Percentiles rank a stretch among this genome's conserved stretches.
phyloP scores from a whole-genome alignment of 2,113 vertebrate genomes.

The Mola mola region DNA sequence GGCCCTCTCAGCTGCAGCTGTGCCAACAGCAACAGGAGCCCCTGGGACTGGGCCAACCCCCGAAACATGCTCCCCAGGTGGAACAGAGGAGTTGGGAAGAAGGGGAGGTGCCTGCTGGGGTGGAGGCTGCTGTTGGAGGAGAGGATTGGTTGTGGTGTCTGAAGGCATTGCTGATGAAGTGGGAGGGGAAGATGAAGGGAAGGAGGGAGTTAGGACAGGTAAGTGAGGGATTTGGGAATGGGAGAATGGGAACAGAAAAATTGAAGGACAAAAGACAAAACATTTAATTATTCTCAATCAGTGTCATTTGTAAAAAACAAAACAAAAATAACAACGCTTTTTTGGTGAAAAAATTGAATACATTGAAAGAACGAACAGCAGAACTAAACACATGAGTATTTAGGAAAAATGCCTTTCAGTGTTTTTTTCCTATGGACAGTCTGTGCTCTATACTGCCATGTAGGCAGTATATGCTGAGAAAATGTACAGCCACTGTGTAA shows the following conservation, averaged over 20 bases:
- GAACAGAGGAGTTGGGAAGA: conserved; percentile 45
- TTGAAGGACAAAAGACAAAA: conserved; percentile 6
- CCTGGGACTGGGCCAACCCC: conserved; percentile 55
- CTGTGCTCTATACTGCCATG: too few relatives aligned
- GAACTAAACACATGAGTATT: too few relatives aligned
- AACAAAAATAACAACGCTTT: too few relatives aligned
- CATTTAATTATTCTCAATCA: conserved; percentile 22
- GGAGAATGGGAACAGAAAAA: background rate
- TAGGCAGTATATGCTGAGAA: too few relatives aligned
- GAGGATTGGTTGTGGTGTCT: conserved; percentile 59
- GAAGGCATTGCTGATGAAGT: conserved; percentile 47
- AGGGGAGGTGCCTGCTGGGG: conserved; percentile 52
- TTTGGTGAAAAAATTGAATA: too few relatives aligned
- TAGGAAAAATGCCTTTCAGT: too few relatives aligned
- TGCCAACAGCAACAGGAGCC: conserved; percentile 1
- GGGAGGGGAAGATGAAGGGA: background rate
- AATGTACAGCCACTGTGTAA: too few relatives aligned
- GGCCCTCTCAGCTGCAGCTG: conserved; percentile 32
- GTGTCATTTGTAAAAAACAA: background rate
- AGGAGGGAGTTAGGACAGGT: background rate
- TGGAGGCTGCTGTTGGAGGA: conserved; percentile 67
- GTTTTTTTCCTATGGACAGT: too few relatives aligned
- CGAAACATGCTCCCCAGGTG: conserved; percentile 32
- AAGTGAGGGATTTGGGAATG: background rate
- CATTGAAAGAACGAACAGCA: too few relatives aligned